Base-by-base conservation (phyloP, 2,797 vertebrate species). In the Cercopithecus petaurista region DNA sequence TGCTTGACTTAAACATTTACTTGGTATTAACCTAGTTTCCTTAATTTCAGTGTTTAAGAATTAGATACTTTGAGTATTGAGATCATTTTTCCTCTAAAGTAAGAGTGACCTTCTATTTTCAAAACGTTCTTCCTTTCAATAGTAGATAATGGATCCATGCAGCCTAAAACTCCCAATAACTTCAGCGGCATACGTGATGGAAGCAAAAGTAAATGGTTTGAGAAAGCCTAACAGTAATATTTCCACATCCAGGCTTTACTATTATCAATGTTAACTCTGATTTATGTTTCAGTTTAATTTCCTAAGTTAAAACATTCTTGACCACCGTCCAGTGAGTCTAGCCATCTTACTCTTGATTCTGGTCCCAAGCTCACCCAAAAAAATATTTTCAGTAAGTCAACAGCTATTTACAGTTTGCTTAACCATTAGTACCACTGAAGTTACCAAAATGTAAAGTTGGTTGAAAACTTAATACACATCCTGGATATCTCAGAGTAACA, bases 41-140 rank as follows among this genome's bases (percentile, higher is more conserved):
- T 97, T 97, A 96, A 95, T 90, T 98, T 90, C 52, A 87, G 46
- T 77, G 59, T 95, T 55, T 91, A 81, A 90, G 48, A 21, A 93
- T 95, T 86, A 91, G 24, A 48, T 81, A 80, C 10, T 55, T 92
- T 86, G 52, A 81, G 5, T 85, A 96, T 75, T 19, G 72, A 83
- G 59, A 76, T 81, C 12, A 14, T 90, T 88, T 83, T 10, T 19
- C 30, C 75, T 90, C 12, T 95, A 93, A 94, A 82, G 39, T 80
- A 88, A 93, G 95, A 83, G n/a, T 76, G 48, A 80, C 28, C 26
- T 90, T 72, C 46, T 95, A 26, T 61, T 72, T 93, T 90, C 64
- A 92, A 89, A 67, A 3, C 76, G 50, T 24, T 82, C 11, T 88
- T 96, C 3, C 36, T 85, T 87, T 52, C 17, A 84, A 4, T 11